phyloP scores from a whole-genome alignment of 2,113 vertebrate genomes.

The Grammomys dolichurus region DNA sequence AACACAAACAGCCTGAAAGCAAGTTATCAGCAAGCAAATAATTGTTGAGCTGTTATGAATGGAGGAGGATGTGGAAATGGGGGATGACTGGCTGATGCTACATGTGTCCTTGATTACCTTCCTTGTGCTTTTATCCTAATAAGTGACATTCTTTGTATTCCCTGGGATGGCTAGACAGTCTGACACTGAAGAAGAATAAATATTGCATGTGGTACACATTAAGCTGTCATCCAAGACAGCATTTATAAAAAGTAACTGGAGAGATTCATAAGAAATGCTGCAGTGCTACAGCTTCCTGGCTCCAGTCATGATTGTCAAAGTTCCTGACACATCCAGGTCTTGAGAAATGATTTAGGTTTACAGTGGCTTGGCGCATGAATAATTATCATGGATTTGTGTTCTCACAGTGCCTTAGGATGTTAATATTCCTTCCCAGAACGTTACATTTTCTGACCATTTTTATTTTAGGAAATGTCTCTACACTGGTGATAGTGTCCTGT shows the following conservation, averaged over 20 bases:
- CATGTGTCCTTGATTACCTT: slow-evolving; percentile 99
- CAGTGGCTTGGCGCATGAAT: slow-evolving; percentile 91
- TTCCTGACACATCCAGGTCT: slow-evolving; percentile 91
- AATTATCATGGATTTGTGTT: slow-evolving; percentile 89
- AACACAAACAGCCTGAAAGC: slow-evolving; percentile 96
- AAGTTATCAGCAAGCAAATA: slow-evolving; percentile 97
- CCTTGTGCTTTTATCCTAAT: slow-evolving; percentile 99
- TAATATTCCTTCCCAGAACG: slow-evolving; percentile 82
- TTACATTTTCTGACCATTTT: slow-evolving; percentile 79
- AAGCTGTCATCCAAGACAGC: slow-evolving; percentile 99
- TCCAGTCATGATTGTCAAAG: slow-evolving; percentile 99
- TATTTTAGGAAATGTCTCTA: slow-evolving; percentile 73
- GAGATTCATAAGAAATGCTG: slow-evolving; percentile 96
- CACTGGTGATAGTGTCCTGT: slow-evolving; percentile 56
- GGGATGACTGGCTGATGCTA: slow-evolving; percentile 99
- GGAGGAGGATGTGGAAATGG: slow-evolving; percentile 93
- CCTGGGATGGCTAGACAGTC: slow-evolving; percentile 99
- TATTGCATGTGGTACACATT: slow-evolving; percentile 99
- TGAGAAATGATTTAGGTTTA: slow-evolving; percentile 89
- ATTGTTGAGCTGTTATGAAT: slow-evolving; percentile 98
- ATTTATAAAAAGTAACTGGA: slow-evolving; percentile 93
- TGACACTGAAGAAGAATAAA: slow-evolving; percentile 99
- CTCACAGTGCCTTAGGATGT: slow-evolving; percentile 80
- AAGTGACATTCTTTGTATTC: slow-evolving; percentile 99
- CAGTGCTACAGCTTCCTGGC: slow-evolving; percentile 95